A percentile compares a stretch with the other conserved stretches of the same genome.
Conservation (phyloP, 2,888 invertebrate genomes). For the Drosophila borborema region DNA sequence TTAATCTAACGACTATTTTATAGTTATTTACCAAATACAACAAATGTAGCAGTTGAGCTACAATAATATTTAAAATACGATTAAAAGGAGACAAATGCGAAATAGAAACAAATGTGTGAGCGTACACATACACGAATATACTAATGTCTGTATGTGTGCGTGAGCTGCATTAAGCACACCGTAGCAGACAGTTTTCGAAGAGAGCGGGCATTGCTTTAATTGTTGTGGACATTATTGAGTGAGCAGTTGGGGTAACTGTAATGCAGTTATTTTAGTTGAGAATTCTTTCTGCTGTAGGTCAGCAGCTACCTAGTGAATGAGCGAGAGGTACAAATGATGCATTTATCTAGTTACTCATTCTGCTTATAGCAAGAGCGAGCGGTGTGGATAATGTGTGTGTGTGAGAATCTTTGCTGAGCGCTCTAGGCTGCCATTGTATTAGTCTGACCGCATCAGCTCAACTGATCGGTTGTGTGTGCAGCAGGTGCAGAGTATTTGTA, state of each 20-base stretch:
- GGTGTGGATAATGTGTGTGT: neutral
- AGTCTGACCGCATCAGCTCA: neutral
- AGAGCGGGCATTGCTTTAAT: conserved; percentile 1
- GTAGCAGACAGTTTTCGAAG: neutral
- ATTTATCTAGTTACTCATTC: neutral
- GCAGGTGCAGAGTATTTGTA: neutral
- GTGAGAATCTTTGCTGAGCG: neutral
- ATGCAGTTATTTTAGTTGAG: neutral
- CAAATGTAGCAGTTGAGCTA: neutral
- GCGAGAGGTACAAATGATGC: neutral
- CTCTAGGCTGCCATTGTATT: neutral
- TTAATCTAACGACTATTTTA: conserved; percentile 1
- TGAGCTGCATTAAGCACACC: neutral
- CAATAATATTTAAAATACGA: conserved; percentile 1
- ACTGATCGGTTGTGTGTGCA: conserved; percentile 2
- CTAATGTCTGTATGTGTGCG: neutral
- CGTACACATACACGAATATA: neutral
- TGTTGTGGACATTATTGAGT: neutral
- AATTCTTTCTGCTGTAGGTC: neutral
- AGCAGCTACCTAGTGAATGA: neutral
- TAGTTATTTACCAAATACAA: conserved; percentile 1
- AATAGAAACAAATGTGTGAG: neutral
- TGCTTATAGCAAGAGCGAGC: neutral
- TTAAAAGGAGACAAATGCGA: neutral
- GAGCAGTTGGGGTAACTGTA: too few relatives aligned